These are phyloP conservation scores for Ennomos quercinarius DNA, from an alignment of 2,888 invertebrate species.

Conservation along the genomic window DNA sequence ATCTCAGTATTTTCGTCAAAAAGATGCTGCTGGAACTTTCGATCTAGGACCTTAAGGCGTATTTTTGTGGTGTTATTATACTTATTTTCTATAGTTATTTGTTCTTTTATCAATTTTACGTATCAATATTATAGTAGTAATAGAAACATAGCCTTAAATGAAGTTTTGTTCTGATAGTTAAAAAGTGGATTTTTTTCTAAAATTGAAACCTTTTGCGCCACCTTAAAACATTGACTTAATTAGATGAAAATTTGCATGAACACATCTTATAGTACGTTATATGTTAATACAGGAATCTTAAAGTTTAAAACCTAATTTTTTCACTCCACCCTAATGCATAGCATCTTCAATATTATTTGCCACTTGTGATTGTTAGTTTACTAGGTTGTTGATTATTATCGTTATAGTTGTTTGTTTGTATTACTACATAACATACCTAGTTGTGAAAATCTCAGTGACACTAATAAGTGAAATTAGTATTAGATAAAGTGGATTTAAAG, in stretches of 20 bases:
- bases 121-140: not conserved
- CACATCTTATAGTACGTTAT: not conserved
- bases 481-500: too few species aligned
- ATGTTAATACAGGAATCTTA: not conserved
- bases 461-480: too few species aligned
- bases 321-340: too few species aligned
- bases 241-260: not conserved
- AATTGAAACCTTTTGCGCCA: not conserved
- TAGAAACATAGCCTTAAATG: not conserved
- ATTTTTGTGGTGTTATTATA: constrained; percentile 37
- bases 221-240: not conserved
- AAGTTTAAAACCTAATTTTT: too few species aligned
- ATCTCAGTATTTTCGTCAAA: constrained; percentile 2
- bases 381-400: too few species aligned
- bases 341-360: too few species aligned
- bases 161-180: not conserved
- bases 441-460: too few species aligned
- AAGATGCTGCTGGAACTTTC: not conserved
- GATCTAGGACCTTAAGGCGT: not conserved
- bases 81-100: not conserved
- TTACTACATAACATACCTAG: too few species aligned
- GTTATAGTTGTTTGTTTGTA: too few species aligned
- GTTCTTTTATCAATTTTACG: not conserved
- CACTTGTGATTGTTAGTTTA: too few species aligned
- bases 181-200: not conserved